A percentile compares a stretch with the other conserved stretches of the same genome.
Evolutionary conservation across 1,140 invertebrate genomes (phyloP).

Genomic region (Camponotus floridanus): DNA sequence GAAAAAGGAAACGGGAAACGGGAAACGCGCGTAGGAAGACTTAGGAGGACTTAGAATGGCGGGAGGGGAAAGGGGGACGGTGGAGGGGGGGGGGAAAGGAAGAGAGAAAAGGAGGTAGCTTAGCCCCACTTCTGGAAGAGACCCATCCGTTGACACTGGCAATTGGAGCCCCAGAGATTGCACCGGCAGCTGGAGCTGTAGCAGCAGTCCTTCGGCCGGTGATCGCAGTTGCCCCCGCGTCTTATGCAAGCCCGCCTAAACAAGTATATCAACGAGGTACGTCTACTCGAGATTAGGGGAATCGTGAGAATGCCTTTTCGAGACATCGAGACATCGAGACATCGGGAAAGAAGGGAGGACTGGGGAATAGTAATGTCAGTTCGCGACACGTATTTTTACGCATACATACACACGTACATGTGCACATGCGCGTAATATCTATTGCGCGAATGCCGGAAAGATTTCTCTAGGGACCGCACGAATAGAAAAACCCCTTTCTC

Average conservation of each 20-base stretch:
- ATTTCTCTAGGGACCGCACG: not conserved
- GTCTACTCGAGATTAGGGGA: slow-evolving; percentile 89
- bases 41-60: not conserved
- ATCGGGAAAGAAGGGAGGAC: too few species aligned
- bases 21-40: slow-evolving; percentile 6
- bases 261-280: slow-evolving; percentile 94
- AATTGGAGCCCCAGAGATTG: slow-evolving; percentile 96
- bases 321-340: slow-evolving; percentile 78
- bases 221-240: slow-evolving; percentile 93
- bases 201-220: slow-evolving; percentile 94
- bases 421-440: not conserved
- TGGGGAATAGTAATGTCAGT: not conserved
- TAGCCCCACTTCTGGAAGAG: slow-evolving; percentile 96
- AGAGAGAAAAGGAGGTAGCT: slow-evolving; percentile 57
- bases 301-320: slow-evolving; percentile 80
- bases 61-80: too few species aligned
- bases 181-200: slow-evolving; percentile 94
- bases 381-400: not conserved
- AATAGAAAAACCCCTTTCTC: not conserved
- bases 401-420: not conserved
- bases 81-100: too few species aligned
- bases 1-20: not conserved
- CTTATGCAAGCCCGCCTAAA: slow-evolving; percentile 94
- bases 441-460: not conserved
- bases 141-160: slow-evolving; percentile 95